Evolutionary conservation across 2,113 vertebrate genomes (phyloP).

Genomic region (Chionomys nivalis): DNA sequence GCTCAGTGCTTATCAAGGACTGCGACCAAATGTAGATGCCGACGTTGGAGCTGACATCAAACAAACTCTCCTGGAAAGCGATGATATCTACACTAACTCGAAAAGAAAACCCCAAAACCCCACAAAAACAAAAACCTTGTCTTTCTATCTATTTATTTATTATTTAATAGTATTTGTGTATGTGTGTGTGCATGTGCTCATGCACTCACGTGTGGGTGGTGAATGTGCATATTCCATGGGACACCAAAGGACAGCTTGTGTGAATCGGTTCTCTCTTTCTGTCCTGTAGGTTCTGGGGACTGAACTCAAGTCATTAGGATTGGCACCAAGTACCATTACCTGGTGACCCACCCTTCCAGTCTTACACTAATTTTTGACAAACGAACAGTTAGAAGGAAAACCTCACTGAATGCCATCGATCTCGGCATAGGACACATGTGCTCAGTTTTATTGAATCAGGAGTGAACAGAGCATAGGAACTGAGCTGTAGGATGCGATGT

Average conservation of each 20-base stretch:
- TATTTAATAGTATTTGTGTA: background rate
- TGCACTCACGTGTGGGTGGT: background rate
- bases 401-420: background rate
- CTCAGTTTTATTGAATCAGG: background rate
- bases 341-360: background rate
- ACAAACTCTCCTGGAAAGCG: background rate
- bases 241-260: background rate
- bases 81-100: background rate
- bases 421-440: background rate
- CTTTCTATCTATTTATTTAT: background rate
- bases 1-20: background rate
- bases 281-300: background rate
- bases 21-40: background rate
- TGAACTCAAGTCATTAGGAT: background rate
- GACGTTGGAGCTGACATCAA: background rate
- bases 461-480: background rate
- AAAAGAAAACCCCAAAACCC: background rate
- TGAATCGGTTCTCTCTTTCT: background rate
- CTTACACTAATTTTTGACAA: background rate
- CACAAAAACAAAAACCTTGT: background rate
- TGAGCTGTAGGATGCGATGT: background rate
- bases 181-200: background rate
- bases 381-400: background rate
- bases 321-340: background rate
- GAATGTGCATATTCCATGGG: background rate